Base-by-base conservation (phyloP, 2,797 vertebrate species). In the Chaetodon trifasciatus region DNA sequence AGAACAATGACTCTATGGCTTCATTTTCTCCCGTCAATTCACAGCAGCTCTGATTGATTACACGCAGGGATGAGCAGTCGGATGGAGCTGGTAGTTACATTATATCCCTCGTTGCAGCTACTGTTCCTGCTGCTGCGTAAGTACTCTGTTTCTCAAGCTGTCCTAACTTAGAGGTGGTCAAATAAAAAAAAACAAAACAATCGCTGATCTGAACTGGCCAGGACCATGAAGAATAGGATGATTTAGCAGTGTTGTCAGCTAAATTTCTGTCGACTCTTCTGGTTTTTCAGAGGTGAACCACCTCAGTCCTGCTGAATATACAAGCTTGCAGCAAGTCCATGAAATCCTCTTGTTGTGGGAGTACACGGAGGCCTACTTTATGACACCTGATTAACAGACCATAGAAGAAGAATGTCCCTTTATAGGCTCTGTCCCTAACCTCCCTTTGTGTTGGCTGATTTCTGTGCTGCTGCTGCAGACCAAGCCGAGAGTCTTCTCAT, bases 1-100 rank as follows among this genome's bases (percentile, higher is more conserved):
- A 87, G 79, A 90, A 89, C 82, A 86, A 62, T 69, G 39, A 58
- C 83, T 70, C 74, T 28, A 77, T 44, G 40, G 72, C 86, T 91
- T 91, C 40, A 90, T 92, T 91, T 92, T 86, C 70, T 77, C 62
- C 73, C 85, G 88, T 93, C 91, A 82, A 37, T 87, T 86, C 71
- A 46, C 60, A 6, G 52, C 73, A 76, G 61, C 81, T 75, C 57
- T 79, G 88, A 94, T 92, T 83, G 88, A 94, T 94, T 39, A 68
- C 80, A 35, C 16, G 8, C 49, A 8, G 74, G 63, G 28, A 72
- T 24, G 84, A 83, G 79, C 79, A 66, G 70, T 42, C 35, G 8
- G 24, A 46, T 32, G 63, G 55, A 70, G 75, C 16, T 37, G 9
- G 63, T 50, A 61, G 40, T 83, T 74, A 76, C 39, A 67, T 57